A percentile compares a stretch with the other conserved stretches of the same genome.
Conservation (phyloP, 2,888 invertebrate genomes). For the Aphodius sticticus region DNA sequence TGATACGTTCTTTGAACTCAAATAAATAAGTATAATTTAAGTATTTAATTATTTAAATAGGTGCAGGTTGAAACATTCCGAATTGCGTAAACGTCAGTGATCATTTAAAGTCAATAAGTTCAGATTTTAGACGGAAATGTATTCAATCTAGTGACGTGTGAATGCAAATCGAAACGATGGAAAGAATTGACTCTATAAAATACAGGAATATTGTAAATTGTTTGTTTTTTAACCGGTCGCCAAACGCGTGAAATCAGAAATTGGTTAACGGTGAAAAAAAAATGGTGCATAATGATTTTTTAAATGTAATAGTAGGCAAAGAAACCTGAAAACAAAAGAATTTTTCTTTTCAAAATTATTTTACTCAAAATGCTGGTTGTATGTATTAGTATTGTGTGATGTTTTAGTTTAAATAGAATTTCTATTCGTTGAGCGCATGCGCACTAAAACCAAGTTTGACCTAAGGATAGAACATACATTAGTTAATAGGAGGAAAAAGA, state of each 20-base stretch:
- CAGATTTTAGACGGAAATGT: neutral
- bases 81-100: neutral
- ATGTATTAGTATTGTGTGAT: too few relatives aligned
- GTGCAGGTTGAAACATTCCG: neutral
- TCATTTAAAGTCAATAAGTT: neutral
- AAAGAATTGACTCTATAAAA: neutral
- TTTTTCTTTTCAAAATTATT: too few relatives aligned
- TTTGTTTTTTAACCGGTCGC: neutral
- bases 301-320: too few relatives aligned
- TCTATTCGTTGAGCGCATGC: too few relatives aligned
- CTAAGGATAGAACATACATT: too few relatives aligned
- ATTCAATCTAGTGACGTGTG: neutral
- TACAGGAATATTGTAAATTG: neutral
- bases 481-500: too few relatives aligned
- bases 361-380: too few relatives aligned
- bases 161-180: neutral
- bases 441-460: too few relatives aligned
- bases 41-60: neutral
- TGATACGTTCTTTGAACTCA: neutral
- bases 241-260: neutral
- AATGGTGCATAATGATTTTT: too few relatives aligned
- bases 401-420: too few relatives aligned
- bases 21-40: neutral
- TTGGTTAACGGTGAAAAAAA: too few relatives aligned
- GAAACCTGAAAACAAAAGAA: too few relatives aligned